Percentiles rank a stretch among this genome's conserved stretches.
Evolutionary conservation across 2,113 vertebrate species (phyloP).

Genomic region (Herpailurus yagouaroundi): DNA sequence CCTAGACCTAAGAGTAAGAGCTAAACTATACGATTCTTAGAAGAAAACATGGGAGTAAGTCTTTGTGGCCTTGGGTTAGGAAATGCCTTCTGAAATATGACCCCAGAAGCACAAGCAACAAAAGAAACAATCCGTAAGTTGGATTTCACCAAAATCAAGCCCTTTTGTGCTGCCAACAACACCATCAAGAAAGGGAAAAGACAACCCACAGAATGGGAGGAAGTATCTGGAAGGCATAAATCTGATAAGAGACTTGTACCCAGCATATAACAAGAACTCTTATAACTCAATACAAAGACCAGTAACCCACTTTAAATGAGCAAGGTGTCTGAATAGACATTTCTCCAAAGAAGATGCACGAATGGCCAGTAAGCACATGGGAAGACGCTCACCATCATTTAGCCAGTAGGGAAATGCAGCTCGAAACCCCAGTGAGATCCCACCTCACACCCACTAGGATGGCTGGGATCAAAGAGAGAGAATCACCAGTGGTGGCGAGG

Average conservation of each 20-base stretch:
- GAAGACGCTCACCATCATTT: background rate
- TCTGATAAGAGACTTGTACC: background rate
- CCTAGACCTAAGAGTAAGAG: background rate
- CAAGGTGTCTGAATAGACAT: background rate
- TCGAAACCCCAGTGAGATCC: background rate
- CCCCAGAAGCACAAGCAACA: background rate
- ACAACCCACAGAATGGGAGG: background rate
- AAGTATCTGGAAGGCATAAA: background rate
- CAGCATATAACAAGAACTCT: background rate
- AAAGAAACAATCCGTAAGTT: background rate
- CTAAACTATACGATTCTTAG: background rate
- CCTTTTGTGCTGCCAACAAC: too few species aligned
- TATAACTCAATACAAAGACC: background rate
- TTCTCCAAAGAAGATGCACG: background rate
- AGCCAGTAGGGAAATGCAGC: background rate
- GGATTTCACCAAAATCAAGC: background rate
- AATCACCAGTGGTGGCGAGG: background rate
- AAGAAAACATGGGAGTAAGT: background rate
- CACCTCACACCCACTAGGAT: background rate
- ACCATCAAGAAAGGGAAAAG: background rate
- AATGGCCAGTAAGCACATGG: background rate
- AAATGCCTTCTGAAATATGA: background rate
- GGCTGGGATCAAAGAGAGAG: background rate
- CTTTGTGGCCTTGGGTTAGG: background rate
- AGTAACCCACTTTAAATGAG: background rate